Conservation (phyloP, 2,888 invertebrate species). For the Graphium colonna region DNA sequence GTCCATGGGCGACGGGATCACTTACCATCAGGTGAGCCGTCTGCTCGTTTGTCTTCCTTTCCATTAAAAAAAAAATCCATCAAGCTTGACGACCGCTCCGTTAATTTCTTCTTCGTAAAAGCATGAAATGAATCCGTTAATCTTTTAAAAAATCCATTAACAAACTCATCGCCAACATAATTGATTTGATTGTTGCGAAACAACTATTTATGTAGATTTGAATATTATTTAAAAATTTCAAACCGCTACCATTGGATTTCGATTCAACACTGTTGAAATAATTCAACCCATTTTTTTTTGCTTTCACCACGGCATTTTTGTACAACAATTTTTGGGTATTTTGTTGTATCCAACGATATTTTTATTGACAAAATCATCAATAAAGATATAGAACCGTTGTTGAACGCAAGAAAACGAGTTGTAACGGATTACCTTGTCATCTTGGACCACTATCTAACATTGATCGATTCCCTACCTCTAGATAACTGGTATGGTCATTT, state of each 20-base stretch:
- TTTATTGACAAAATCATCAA: not conserved
- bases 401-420: constrained; percentile 17
- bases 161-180: not conserved
- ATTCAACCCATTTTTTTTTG: too few species aligned
- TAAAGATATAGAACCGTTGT: constrained; percentile 10
- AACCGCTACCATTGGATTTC: too few species aligned
- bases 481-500: constrained; percentile 18
- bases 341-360: not conserved
- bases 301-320: too few species aligned
- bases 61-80: too few species aligned
- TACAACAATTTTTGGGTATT: too few species aligned
- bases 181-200: not conserved
- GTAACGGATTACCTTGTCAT: constrained; percentile 25
- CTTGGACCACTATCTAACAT: constrained; percentile 29
- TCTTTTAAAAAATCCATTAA: constrained; percentile 8
- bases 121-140: constrained; percentile 15
- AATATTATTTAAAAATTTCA: not conserved
- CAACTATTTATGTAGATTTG: not conserved
- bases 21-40: too few species aligned
- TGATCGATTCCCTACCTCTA: constrained; percentile 24
- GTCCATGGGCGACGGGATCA: too few species aligned
- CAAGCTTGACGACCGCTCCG: not conserved
- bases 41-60: too few species aligned
- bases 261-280: too few species aligned
- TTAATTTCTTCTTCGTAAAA: constrained; percentile 9